A percentile compares a stretch with the other conserved stretches of the same genome.
Conservation (phyloP, 1,140 invertebrate species). For the Camponotus vicinus region DNA sequence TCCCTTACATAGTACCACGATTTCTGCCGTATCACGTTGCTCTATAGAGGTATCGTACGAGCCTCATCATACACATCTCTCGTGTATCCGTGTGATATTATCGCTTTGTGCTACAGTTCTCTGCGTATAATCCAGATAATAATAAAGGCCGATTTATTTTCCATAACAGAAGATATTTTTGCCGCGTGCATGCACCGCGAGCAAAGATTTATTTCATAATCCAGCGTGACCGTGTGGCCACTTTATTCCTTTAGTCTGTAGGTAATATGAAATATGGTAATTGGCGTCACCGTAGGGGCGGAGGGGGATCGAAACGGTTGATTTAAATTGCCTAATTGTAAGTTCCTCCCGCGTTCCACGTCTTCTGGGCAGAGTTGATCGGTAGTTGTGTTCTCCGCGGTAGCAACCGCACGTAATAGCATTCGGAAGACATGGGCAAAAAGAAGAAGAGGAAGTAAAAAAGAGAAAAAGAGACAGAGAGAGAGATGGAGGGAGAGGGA, state of each 20-base stretch:
- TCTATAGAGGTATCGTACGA: neutral
- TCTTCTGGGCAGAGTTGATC: conserved; percentile 67
- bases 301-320: conserved; percentile 61
- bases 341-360: conserved; percentile 68
- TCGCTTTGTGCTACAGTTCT: neutral
- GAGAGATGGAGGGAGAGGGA: conserved; percentile 43
- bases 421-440: conserved; percentile 30
- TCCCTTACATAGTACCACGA: neutral
- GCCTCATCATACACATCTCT: neutral
- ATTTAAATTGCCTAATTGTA: conserved; percentile 76
- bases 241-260: conserved; percentile 24
- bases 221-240: neutral
- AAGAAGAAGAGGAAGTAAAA: conserved; percentile 11
- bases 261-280: conserved; percentile 60
- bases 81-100: neutral
- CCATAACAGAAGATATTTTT: neutral
- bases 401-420: conserved; percentile 81
- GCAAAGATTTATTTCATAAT: conserved; percentile 47
- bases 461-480: neutral
- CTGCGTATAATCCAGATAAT: conserved; percentile 22
- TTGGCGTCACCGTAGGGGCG: conserved; percentile 52
- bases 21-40: neutral
- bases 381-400: conserved; percentile 78
- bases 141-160: conserved; percentile 38
- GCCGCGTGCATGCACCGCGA: neutral